Evolutionary conservation across 2,888 invertebrate genomes (phyloP).

Genomic region (Diabrotica balteata): DNA sequence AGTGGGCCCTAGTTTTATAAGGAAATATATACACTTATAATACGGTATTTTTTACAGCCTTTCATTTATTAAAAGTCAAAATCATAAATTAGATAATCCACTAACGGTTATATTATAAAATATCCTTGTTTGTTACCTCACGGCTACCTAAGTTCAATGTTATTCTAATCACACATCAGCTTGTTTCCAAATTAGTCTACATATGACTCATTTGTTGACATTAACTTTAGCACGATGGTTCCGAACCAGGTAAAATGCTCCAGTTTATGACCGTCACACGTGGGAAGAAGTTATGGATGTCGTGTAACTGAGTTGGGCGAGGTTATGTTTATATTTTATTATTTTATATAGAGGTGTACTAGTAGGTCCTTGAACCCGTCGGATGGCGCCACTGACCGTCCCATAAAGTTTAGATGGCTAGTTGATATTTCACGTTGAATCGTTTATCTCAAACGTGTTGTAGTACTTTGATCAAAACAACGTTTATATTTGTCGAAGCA

Average conservation of each 20-base stretch:
- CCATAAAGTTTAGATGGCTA: slow-evolving; percentile 19
- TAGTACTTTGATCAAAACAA: too few species aligned
- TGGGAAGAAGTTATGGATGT: slow-evolving; percentile 31
- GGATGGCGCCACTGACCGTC: slow-evolving; percentile 35
- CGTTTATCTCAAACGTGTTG: too few species aligned
- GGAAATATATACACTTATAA: too few species aligned
- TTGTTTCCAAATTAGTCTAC: slow-evolving; percentile 5
- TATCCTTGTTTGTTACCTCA: slow-evolving; percentile 2
- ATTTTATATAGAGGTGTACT: slow-evolving; percentile 9
- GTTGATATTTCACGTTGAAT: slow-evolving; percentile 5
- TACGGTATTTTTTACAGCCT: too few species aligned
- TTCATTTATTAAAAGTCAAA: too few species aligned
- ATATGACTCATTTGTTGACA: slow-evolving; percentile 10
- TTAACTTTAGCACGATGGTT: neutral
- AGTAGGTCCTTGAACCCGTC: slow-evolving; percentile 36
- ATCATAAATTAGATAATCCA: too few species aligned
- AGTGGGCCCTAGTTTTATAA: too few species aligned
- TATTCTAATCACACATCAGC: slow-evolving; percentile 4
- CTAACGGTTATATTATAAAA: slow-evolving; percentile 1
- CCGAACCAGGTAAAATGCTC: neutral
- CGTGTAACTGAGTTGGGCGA: slow-evolving; percentile 34
- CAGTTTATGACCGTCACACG: slow-evolving; percentile 21
- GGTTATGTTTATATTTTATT: slow-evolving; percentile 34
- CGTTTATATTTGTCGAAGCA: too few species aligned
- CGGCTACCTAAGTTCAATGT: slow-evolving; percentile 9